Base-by-base conservation (phyloP, 2,888 invertebrate species). In the Strigamia crassipes region DNA sequence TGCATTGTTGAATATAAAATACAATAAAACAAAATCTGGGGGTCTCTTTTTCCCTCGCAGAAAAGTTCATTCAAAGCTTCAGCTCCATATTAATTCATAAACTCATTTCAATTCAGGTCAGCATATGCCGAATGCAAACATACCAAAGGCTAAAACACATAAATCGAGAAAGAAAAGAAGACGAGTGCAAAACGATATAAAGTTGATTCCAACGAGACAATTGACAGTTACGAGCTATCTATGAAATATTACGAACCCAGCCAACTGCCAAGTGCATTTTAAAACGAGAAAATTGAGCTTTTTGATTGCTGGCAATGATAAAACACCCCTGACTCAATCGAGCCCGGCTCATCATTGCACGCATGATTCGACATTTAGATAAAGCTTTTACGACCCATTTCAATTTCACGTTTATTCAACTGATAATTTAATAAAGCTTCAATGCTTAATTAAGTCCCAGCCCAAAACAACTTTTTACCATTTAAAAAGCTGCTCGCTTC, bases 141-240 rank as follows among this genome's bases (percentile, higher is more conserved):
- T 61, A 61, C 61, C 61, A 61, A 61, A 61, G 61, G 61, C 61
- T 23, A 61, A 23, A 61, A 61, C 9, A 61, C 61, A 61, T 61
- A 61, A 61, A 61, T 61, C 23, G 61, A 23, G 18, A 61, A 23
- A 23, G 10, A 61, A n/a, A 23, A 61, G 61, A 23, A 10, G 61
- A 61, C 61, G 61, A 61, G 61, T 23, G 61, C 18, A 23, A 61
- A 61, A 13, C 46, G 61, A 23, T 23, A 23, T 61, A 61, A 61
- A 61, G 23, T 61, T 23, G 18, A 61, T 61, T 61, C 23, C 21
- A 61, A 61, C 23, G 61, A 61, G 61, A 23, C 61, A 61, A 61
- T 61, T 61, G 61, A 61, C 61, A 61, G 61, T 61, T 61, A 61
- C 21, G 23, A 61, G 61, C 23, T 23, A 61, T 61, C 61, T 61